phyloP scores from a whole-genome alignment of 2,888 invertebrate species.

The Omphaloscelis lunosa region DNA sequence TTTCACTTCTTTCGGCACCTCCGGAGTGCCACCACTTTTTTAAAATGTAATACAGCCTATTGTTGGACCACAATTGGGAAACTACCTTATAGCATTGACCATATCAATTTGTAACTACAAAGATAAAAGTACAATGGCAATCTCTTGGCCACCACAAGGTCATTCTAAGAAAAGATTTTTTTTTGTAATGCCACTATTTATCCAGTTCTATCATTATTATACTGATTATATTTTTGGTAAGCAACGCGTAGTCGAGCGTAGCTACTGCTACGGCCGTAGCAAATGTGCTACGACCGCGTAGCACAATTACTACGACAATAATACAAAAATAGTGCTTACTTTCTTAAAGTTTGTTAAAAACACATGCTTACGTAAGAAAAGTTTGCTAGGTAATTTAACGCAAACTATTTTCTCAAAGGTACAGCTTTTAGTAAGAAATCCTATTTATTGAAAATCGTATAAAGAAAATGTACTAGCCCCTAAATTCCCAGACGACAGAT shows the following conservation, averaged over 20 bases:
- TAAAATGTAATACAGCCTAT: background rate
- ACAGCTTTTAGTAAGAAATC: background rate
- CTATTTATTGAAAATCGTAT: constrained; percentile 18
- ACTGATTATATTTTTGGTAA: background rate
- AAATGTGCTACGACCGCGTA: background rate
- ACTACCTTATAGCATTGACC: too few relatives aligned
- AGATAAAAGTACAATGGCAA: too few relatives aligned
- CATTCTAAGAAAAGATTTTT: too few relatives aligned
- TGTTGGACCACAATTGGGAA: too few relatives aligned
- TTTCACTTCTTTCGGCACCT: too few relatives aligned
- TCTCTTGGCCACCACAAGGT: background rate
- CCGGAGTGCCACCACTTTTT: too few relatives aligned
- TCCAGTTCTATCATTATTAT: too few relatives aligned
- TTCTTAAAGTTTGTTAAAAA: background rate
- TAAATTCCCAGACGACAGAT: constrained; percentile 41
- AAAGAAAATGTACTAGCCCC: constrained; percentile 10
- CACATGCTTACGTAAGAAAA: background rate
- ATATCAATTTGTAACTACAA: background rate
- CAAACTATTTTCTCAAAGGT: background rate
- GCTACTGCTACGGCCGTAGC: background rate
- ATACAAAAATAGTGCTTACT: background rate
- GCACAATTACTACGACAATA: background rate
- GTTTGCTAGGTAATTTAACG: background rate
- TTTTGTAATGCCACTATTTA: too few relatives aligned
- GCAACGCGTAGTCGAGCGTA: background rate